Evolutionary conservation across 2,113 vertebrate genomes (phyloP), one percentile per base, ranked within the genome.

Genomic region (Prietella phreatophila): DNA sequence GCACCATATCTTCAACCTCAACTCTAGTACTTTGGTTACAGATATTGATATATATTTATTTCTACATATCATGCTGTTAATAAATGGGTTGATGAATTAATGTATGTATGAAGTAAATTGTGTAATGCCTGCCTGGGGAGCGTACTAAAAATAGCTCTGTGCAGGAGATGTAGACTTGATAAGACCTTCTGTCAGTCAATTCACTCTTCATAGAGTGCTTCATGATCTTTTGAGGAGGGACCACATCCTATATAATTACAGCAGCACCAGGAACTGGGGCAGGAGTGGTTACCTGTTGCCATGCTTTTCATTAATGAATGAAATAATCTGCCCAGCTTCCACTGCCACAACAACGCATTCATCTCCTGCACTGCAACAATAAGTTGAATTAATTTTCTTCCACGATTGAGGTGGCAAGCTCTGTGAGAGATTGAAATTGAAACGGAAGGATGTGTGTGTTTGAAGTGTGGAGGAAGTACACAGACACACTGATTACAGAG

Each of bases 371-470:
- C 81, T 86, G 87, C 89, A 90, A 90, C 75, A 84, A 25, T 84
- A 84, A 88, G 86, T 81, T 86, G 81, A 90, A 88, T 90, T 88
- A 30, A 90, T 90, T 88, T 88, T 73, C 71, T 75, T 76, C 58
- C 47, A 78, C n/a, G 36, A 83, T 76, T 88, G 87, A 86, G 73
- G 55, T 83, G 60, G 86, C 60, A 88, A 88, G 89, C 65, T 87
- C 36, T 58, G 56, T 78, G 58, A 83, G 81, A 86, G 83, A 83
- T 60, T 82, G 36, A 82, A 82, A 83, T 60, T 82, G 36, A 82
- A 82, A 56, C 19, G 14, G 61, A 76, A 63, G 39, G 73, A 63
- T 69, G 86, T 75, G 88, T 75, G 53, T 36, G 78, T 78, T 20
- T 80, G 36, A 84, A 87, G 65, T 85, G 42, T 39, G 30, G 33